Evolutionary conservation across 2,797 vertebrate species (phyloP), one percentile per base, ranked within the genome.

Genomic region (Taeniopygia guttata): DNA sequence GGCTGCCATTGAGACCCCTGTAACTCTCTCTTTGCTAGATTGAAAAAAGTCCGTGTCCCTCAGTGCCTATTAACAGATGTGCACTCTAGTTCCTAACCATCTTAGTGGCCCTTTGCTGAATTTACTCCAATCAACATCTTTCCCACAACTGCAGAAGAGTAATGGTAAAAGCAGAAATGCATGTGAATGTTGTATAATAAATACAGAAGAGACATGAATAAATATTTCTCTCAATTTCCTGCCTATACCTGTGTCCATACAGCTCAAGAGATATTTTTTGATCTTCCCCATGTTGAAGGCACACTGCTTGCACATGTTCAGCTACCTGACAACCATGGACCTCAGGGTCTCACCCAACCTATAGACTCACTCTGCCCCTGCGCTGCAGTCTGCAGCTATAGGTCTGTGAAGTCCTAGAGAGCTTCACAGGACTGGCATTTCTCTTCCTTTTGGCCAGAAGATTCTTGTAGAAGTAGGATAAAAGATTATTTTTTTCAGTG

Each of bases 21-120:
- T 68, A 83, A 78, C 8, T 25, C 13, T 25, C 7, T 43, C 18
- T 72, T 75, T 42, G 45, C 59, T 29, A 45, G 11, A 48, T 16
- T 40, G 27, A 90, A 27, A 10, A 76, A 76, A 55, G 13, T 15
- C 11, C 25, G 29, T 5, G 13, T 40, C 25, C 8, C 32, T 60
- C n/a, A 32, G 11, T 16, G 22, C 22, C 42, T 42, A 21, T 5
- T n/a, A 9, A n/a, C 1, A 75, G 38, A 42, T 0, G 5, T 13
- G 17, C 34, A 36, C 14, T 80, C 38, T 27, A 55, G n/a, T 5
- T 63, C 49, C 36, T 36, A 16, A 56, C n/a, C 2, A 2, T 40
- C 55, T 54, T 17, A 17, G 36, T 6, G 25, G 21, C 6, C 21
- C 23, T 69, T 30, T 62, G 19, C 21, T 40, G 40, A 78, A 46